Percentiles rank a stretch among this genome's conserved stretches.
These are phyloP conservation scores for Cydia amplana DNA, from an alignment of 1,140 invertebrate species.

Conservation along the genomic window DNA sequence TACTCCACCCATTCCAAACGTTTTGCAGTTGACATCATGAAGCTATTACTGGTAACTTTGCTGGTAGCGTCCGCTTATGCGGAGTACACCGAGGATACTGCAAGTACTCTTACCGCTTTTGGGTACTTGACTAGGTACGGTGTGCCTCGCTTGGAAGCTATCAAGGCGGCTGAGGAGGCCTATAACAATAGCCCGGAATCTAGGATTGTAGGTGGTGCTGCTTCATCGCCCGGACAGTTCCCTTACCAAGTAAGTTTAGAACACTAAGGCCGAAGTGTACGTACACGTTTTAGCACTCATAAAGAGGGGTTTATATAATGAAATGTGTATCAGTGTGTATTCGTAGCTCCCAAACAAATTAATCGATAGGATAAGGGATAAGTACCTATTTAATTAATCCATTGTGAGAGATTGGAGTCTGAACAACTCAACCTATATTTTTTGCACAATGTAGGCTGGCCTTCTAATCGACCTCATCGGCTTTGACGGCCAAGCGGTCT, in stretches of 20 bases:
- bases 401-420: not conserved
- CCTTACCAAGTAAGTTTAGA: constrained; percentile 18
- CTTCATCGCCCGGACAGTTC: constrained; percentile 6
- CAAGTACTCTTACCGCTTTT: not conserved
- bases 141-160: constrained; percentile 8
- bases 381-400: too few species aligned
- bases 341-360: too few species aligned
- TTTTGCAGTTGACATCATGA: not conserved
- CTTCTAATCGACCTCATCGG: constrained; percentile 47
- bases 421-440: not conserved
- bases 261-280: too few species aligned
- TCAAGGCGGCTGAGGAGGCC: constrained; percentile 10
- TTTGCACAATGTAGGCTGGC: constrained; percentile 44
- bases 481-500: constrained; percentile 41
- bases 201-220: constrained; percentile 10
- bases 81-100: not conserved
- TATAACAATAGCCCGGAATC: constrained; percentile 18
- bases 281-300: too few species aligned
- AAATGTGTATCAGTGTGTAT: too few species aligned
- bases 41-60: not conserved
- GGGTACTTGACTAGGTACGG: constrained; percentile 18
- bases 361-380: too few species aligned
- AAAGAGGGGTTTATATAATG: too few species aligned
- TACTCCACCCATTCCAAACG: not conserved
- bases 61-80: constrained; percentile 21